Evolutionary conservation across 2,113 vertebrate species (phyloP), one percentile per base, ranked within the genome.

Genomic region (Cyrtonyx montezumae): DNA sequence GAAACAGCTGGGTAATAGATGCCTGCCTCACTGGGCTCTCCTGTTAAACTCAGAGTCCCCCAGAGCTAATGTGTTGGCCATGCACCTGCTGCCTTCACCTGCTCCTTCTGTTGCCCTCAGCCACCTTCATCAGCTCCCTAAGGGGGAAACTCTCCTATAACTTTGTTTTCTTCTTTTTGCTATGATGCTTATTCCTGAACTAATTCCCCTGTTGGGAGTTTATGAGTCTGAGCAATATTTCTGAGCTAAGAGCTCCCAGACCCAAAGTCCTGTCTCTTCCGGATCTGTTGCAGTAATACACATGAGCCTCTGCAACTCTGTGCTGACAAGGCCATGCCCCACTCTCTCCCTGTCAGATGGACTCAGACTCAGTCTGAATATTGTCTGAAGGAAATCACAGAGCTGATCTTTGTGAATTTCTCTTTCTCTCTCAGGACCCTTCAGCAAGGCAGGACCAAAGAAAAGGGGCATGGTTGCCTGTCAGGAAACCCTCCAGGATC

Each of bases 1-100:
- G 40, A 48, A 71, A 23, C 0, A 3, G 59, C 36, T 21, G 1
- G 0, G 7, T 32, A 49, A 13, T 21, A 77, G 22, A 32, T 2
- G 34, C 21, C 75, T 20, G 25, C 18, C 34, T 37, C 18, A 26
- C 46, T 13, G 14, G 43, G 34, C 45, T 45, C 36, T 66, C 48
- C 6, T 34, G 51, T 61, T 76, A 73, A 76, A 66, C 6, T 40
- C n/a, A 6, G 42, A 15, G 9, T n/a, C 15, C 43, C 20, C 21
- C 63, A 46, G n/a, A 22, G 56, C 56, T 20, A 59, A n/a, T n/a
- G 65, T 43, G 20, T 45, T 45, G 65, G 13, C 65, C 43, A n/a
- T n/a, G 21, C 65, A 46, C 7, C 30, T 67, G 43, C 43, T 22
- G 21, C 32, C 14, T 23, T 46, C 21, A n/a, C 43, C 21, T 32